phyloP scores from a whole-genome alignment of 1,140 invertebrate species.

The Megalopta genalis region DNA sequence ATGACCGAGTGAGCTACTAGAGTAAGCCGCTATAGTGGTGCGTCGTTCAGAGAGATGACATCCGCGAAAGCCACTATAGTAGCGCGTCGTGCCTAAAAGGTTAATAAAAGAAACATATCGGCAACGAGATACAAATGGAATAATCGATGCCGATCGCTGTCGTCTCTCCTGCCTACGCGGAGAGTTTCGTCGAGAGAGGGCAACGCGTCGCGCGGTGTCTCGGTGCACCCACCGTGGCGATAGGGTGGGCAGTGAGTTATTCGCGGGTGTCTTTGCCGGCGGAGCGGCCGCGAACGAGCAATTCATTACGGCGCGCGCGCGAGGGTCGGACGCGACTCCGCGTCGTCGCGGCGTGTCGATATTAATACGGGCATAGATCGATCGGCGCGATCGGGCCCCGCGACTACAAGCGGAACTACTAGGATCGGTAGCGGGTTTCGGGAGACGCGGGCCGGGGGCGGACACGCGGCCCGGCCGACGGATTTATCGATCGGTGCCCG shows the following conservation, averaged over 20 bases:
- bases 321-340: not conserved
- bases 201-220: not conserved
- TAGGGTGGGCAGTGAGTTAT: constrained; percentile 32
- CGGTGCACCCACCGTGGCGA: not conserved
- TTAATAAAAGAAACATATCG: too few species aligned
- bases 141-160: too few species aligned
- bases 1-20: too few species aligned
- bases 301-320: constrained; percentile 30
- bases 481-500: constrained; percentile 31
- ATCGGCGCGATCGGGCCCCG: constrained; percentile 29
- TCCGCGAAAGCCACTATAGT: too few species aligned
- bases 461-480: constrained; percentile 11
- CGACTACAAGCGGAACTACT: constrained; percentile 29
- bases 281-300: not conserved
- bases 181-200: not conserved
- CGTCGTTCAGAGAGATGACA: too few species aligned
- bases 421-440: constrained; percentile 34
- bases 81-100: too few species aligned
- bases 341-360: constrained; percentile 1
- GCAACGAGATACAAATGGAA: too few species aligned
- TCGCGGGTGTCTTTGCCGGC: constrained; percentile 10
- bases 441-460: not conserved
- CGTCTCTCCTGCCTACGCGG: too few species aligned
- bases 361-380: constrained; percentile 33
- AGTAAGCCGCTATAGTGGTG: too few species aligned